Evolutionary conservation across 2,113 vertebrate species (phyloP).

Genomic region (Stegastes partitus): DNA sequence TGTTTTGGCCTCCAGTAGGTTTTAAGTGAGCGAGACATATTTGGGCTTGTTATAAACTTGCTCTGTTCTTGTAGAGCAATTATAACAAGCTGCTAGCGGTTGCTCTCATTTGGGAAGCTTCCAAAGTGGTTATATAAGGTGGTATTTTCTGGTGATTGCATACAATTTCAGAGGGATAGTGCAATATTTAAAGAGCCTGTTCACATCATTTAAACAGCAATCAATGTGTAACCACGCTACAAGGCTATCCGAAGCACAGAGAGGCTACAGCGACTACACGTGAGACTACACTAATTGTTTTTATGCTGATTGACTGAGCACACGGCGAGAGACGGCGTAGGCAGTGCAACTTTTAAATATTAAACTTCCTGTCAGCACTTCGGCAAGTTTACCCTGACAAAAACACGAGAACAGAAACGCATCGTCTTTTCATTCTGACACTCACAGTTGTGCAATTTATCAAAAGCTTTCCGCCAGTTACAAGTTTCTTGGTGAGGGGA

Average conservation of each 20-base stretch:
- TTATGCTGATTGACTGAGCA: background rate
- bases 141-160: slow-evolving; percentile 54
- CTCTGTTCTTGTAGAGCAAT: slow-evolving; percentile 59
- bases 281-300: slow-evolving; percentile 8
- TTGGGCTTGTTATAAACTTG: slow-evolving; percentile 61
- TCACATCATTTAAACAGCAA: slow-evolving; percentile 25
- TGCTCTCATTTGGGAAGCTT: slow-evolving; percentile 59
- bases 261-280: background rate
- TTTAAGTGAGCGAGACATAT: slow-evolving; percentile 58
- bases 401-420: background rate
- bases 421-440: slow-evolving; percentile 22
- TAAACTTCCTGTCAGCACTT: slow-evolving; percentile 14
- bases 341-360: slow-evolving; percentile 15
- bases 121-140: slow-evolving; percentile 58
- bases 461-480: background rate
- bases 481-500: background rate
- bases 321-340: background rate
- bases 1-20: slow-evolving; percentile 45
- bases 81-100: slow-evolving; percentile 57
- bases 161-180: slow-evolving; percentile 40
- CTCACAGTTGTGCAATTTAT: slow-evolving; percentile 17
- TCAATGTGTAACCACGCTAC: background rate
- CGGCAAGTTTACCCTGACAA: slow-evolving; percentile 18
- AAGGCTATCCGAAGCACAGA: slow-evolving; percentile 14
- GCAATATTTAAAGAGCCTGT: slow-evolving; percentile 41